phyloP scores from a whole-genome alignment of 1,140 invertebrate species.

The Dinoponera quadriceps region DNA sequence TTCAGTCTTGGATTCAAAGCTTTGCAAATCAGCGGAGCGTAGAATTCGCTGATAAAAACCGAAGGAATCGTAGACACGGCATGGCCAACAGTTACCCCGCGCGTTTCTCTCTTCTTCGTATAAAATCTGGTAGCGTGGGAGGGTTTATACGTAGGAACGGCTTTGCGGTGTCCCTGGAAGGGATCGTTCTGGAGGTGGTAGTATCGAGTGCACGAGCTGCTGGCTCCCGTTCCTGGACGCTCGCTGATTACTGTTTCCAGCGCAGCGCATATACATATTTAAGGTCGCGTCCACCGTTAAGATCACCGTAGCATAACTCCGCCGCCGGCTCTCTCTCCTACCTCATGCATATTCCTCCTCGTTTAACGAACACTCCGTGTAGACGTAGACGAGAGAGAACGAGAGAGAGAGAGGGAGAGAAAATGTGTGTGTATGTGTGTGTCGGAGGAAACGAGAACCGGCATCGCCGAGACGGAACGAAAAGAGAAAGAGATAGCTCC shows the following conservation, averaged over 20 bases:
- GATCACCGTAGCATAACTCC: constrained; percentile 81
- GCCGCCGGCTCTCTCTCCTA: constrained; percentile 72
- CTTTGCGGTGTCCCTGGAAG: background rate
- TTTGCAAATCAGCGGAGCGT: background rate
- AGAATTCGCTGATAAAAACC: background rate
- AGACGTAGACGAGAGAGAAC: constrained; percentile 47
- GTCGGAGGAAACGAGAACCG: constrained; percentile 21
- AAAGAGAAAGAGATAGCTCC: constrained; percentile 70
- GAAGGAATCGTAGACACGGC: background rate
- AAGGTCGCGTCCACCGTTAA: constrained; percentile 79
- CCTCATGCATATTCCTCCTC: constrained; percentile 84
- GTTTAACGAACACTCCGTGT: constrained; percentile 75
- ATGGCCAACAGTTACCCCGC: background rate
- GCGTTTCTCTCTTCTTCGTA: background rate
- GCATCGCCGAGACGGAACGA: constrained; percentile 46
- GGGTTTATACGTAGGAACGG: background rate
- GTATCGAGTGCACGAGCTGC: background rate
- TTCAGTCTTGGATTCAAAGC: no score
- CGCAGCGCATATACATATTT: constrained; percentile 72
- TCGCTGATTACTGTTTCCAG: constrained; percentile 54
- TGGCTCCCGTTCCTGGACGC: background rate
- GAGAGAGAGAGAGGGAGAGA: constrained; percentile 65
- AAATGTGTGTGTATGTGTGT: background rate
- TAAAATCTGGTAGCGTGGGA: background rate
- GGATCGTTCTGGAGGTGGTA: background rate